Evolutionary conservation across 2,797 vertebrate species (phyloP).

Genomic region (Lerista edwardsae): DNA sequence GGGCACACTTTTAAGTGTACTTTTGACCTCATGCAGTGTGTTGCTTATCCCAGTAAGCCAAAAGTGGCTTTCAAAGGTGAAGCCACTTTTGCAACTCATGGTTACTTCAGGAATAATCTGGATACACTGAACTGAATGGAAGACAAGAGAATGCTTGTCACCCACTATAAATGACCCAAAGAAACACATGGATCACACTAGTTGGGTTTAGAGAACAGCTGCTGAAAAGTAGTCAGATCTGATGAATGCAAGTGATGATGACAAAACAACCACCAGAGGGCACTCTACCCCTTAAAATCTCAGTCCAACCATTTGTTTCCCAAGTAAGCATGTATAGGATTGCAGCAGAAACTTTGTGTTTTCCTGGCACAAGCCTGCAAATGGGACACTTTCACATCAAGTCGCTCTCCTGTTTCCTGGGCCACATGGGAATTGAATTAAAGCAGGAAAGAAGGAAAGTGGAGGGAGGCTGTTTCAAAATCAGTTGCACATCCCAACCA

Average conservation of each 20-base stretch:
- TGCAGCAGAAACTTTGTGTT: not conserved
- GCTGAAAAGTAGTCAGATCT: too few species aligned
- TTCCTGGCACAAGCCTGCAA: not conserved
- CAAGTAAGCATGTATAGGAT: too few species aligned
- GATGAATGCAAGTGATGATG: not conserved
- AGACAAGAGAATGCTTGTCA: not conserved
- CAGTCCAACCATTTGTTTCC: too few species aligned
- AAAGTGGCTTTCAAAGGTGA: not conserved
- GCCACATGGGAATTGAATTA: too few species aligned
- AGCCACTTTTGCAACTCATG: not conserved
- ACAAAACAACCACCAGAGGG: not conserved
- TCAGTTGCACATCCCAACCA: too few species aligned
- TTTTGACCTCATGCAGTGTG: not conserved
- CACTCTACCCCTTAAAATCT: not conserved
- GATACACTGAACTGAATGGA: not conserved
- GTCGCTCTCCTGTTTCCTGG: too few species aligned
- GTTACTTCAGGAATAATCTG: too few species aligned
- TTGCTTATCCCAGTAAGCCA: not conserved
- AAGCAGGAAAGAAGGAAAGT: too few species aligned
- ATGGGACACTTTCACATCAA: not conserved
- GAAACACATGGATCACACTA: not conserved
- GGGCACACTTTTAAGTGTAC: not conserved
- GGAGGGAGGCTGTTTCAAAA: too few species aligned
- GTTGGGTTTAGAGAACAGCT: too few species aligned
- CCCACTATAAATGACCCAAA: not conserved